Evolutionary conservation across 2,797 vertebrate species (phyloP).

Genomic region (Chloroceryle amazona): DNA sequence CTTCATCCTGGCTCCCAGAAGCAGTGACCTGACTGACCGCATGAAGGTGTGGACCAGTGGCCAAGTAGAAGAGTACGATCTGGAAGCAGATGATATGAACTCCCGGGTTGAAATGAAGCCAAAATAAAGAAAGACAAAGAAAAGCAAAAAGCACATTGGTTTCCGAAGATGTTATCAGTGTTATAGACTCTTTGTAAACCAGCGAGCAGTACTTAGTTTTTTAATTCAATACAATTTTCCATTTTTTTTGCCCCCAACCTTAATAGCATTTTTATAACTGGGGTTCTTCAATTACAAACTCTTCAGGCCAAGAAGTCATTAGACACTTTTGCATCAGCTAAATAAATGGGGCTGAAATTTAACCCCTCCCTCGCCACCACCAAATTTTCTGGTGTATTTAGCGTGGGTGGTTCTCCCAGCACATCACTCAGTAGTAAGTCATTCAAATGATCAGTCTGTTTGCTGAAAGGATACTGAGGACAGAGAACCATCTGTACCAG

Average conservation of each 20-base stretch:
- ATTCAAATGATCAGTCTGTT: not conserved
- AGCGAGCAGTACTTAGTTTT: constrained; percentile 59
- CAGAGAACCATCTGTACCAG: not conserved
- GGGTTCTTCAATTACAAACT: not conserved
- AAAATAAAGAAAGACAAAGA: constrained; percentile 79
- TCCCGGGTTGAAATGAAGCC: constrained; percentile 93
- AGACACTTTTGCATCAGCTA: not conserved
- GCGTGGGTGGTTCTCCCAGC: rapidly evolving
- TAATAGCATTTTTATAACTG: constrained; percentile 18
- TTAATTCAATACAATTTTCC: constrained; percentile 11
- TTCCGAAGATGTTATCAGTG: constrained; percentile 68
- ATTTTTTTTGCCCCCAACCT: constrained; percentile 20
- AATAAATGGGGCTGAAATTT: not conserved
- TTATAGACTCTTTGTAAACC: constrained; percentile 79
- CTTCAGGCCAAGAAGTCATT: not conserved
- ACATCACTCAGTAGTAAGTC: not conserved
- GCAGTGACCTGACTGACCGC: constrained; percentile 89
- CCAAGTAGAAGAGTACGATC: constrained; percentile 91
- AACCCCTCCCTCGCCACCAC: not conserved
- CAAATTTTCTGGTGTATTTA: not conserved
- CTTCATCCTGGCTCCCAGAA: constrained; percentile 92
- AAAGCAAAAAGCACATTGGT: not conserved
- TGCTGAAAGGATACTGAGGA: not conserved
- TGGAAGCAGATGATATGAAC: constrained; percentile 88
- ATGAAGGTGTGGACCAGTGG: constrained; percentile 93